Conservation (phyloP, 2,797 vertebrate species). For the Thamnophis elegans region DNA sequence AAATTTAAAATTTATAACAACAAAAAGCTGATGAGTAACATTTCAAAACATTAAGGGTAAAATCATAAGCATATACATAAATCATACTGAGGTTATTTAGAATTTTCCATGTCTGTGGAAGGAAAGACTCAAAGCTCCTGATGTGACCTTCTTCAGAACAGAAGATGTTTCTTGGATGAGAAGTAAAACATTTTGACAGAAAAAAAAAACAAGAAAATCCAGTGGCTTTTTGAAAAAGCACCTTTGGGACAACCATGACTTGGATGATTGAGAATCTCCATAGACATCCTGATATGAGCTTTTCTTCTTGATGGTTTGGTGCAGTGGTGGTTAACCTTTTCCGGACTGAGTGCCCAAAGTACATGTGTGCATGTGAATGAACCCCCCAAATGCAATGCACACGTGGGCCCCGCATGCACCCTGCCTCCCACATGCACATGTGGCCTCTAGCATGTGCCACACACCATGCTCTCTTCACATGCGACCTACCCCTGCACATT, state of each 20-base stretch:
- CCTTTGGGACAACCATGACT: neutral
- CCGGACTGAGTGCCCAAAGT: no score
- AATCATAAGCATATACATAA: neutral
- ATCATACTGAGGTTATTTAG: neutral
- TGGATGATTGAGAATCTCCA: neutral
- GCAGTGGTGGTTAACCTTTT: no score
- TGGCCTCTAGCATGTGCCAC: no score
- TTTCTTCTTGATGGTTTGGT: neutral
- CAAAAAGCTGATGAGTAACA: neutral
- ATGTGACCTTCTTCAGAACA: neutral
- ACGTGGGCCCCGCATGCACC: no score
- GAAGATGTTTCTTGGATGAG: neutral
- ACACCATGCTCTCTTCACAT: no score
- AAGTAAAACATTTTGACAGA: neutral
- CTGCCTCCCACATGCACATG: no score
- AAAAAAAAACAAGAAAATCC: neutral
- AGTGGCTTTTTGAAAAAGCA: neutral
- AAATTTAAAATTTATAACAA: neutral
- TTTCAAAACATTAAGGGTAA: neutral
- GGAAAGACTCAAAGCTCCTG: neutral
- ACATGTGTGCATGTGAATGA: no score
- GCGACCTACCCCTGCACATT: no score
- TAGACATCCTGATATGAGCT: neutral
- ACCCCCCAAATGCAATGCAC: no score
- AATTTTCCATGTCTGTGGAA: neutral